Evolutionary conservation across 2,797 vertebrate genomes (phyloP), one percentile per base, ranked within the genome.

Genomic region (Pipistrellus kuhlii): DNA sequence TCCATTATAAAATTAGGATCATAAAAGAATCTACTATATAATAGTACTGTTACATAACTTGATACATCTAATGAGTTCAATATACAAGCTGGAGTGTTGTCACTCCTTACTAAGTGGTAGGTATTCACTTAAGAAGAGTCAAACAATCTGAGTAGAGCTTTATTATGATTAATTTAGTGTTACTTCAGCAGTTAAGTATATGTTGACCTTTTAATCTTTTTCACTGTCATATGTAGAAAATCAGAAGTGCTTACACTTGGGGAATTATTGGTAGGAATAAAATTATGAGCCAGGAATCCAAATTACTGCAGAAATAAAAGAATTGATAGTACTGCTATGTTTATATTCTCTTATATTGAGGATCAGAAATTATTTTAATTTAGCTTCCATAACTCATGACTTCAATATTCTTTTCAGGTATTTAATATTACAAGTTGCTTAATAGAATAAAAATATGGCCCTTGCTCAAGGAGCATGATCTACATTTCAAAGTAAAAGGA

Each of bases 401-500:
- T 92, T 93, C 72, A 88, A 71, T 84, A 89, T 95, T 91, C 75
- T 91, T 91, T 95, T 85, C 30, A 91, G 38, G 30, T 14, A 92
- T 87, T 81, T 90, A 76, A 94, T 53, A 89, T 62, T 64, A 80
- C 41, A 71, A 86, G 82, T 88, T 90, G 25, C 11, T 86, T 90
- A 77, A 92, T 41, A 92, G 72, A 85, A 87, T 59, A 81, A 86
- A 90, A 86, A 95, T 88, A 90, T 38, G 59, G 53, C 84, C 55
- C 53, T 83, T 85, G 35, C 21, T 68, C 23, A 85, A 55, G 17
- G 27, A 90, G 27, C 41, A 87, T 84, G 23, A 90, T 85, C 44
- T 94, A 93, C 44, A 94, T 87, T 94, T 93, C 46, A 87, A 93
- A 95, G 77, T 66, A 57, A 88, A 85, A 93, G 46, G 71, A 69